phyloP scores from a whole-genome alignment of 2,113 vertebrate genomes.

The Lethenteron camtschaticum region DNA sequence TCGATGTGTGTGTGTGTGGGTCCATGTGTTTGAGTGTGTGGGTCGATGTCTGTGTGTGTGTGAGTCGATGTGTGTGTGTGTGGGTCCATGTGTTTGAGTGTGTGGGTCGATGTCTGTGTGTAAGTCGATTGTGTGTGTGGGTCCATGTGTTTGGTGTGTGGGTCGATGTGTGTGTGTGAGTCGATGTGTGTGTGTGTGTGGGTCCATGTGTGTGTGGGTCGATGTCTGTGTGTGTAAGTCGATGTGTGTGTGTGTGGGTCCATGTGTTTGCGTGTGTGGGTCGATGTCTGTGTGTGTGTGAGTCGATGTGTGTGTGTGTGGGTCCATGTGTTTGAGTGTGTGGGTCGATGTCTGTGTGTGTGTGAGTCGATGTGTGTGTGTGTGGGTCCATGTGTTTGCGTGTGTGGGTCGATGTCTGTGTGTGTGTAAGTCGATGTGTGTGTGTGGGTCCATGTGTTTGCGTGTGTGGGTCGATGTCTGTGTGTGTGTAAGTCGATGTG shows the following conservation, averaged over 20 bases:
- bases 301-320: background rate
- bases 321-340: background rate
- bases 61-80: background rate
- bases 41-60: no score
- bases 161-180: no score
- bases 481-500: background rate
- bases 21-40: background rate
- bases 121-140: background rate
- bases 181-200: background rate
- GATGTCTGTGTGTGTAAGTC: background rate
- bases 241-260: background rate
- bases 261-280: background rate
- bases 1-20: background rate
- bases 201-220: background rate
- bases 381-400: background rate
- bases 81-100: background rate
- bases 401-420: background rate
- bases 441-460: background rate
- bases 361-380: background rate
- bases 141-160: background rate
- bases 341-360: background rate
- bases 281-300: background rate
- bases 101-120: background rate
- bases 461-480: background rate
- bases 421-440: background rate